These are phyloP conservation scores for Chloropsis hardwickii DNA, from an alignment of 2,113 vertebrate genomes.

Conservation along the genomic window DNA sequence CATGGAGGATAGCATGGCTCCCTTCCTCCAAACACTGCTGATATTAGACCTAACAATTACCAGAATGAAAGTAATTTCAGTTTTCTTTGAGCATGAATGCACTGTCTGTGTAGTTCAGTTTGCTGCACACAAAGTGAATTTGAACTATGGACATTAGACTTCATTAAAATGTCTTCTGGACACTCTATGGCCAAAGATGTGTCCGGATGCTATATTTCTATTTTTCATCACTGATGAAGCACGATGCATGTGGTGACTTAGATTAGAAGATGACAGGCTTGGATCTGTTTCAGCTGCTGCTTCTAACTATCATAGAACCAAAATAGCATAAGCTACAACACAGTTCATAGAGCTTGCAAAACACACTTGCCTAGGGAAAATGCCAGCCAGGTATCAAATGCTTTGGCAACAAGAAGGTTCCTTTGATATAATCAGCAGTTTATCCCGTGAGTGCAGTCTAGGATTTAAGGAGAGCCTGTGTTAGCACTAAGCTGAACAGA, in stretches of 20 bases:
- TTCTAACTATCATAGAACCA: neutral
- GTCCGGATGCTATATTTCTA: neutral
- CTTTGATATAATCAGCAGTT: neutral
- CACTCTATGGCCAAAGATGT: neutral
- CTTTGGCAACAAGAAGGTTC: neutral
- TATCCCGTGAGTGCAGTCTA: neutral
- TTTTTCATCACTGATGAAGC: slow-evolving; percentile 7
- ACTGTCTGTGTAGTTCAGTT: neutral
- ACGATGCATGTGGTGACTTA: neutral
- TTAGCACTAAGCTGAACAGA: neutral
- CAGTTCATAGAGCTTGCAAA: neutral
- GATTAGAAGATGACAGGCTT: slow-evolving; percentile 31
- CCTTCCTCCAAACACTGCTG: neutral
- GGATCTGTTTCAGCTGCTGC: neutral
- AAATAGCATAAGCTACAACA: slow-evolving; percentile 19
- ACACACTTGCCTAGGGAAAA: neutral
- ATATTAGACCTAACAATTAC: neutral
- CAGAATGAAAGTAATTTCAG: neutral
- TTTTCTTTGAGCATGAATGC: neutral
- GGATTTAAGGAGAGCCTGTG: neutral
- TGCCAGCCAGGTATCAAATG: slow-evolving; percentile 26
- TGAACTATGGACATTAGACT: neutral
- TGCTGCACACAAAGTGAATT: neutral
- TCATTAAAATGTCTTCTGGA: neutral
- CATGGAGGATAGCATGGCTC: neutral